Percentiles rank a stretch among this genome's conserved stretches.
phyloP scores from a whole-genome alignment of 2,113 vertebrate species.

The Ciconia boyciana region DNA sequence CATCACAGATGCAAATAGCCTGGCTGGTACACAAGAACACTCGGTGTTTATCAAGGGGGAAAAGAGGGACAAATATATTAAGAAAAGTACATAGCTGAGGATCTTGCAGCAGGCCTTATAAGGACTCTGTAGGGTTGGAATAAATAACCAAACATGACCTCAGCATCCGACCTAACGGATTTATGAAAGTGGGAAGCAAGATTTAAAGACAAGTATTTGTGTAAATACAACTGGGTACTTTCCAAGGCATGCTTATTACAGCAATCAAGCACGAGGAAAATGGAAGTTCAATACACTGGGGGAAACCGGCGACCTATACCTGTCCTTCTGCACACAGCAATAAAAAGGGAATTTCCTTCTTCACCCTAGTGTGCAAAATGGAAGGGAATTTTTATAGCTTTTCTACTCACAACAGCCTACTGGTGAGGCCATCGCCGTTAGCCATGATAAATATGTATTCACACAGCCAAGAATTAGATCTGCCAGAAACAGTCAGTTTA shows the following conservation, averaged over 20 bases:
- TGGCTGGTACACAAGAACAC: neutral
- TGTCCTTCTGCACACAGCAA: neutral
- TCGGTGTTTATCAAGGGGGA: neutral
- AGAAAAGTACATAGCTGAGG: neutral
- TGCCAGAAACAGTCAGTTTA: slow-evolving; percentile 26
- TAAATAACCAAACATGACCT: slow-evolving; percentile 28
- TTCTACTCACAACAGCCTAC: neutral
- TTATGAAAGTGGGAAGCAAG: neutral
- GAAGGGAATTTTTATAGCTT: neutral
- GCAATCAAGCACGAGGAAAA: neutral
- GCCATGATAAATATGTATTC: neutral
- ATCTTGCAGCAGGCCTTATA: neutral
- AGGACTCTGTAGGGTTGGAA: neutral
- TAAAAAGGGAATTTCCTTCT: neutral
- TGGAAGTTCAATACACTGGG: neutral
- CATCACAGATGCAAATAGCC: neutral
- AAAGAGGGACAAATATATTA: neutral
- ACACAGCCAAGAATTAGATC: neutral
- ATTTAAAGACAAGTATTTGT: neutral
- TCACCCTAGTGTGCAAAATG: neutral
- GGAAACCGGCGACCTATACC: neutral
- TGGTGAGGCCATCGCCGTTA: neutral
- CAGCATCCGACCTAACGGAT: slow-evolving; percentile 16
- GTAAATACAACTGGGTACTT: neutral
- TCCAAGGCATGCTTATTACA: neutral